Conservation (phyloP, 2,113 vertebrate genomes). For the Salminus brasiliensis region DNA sequence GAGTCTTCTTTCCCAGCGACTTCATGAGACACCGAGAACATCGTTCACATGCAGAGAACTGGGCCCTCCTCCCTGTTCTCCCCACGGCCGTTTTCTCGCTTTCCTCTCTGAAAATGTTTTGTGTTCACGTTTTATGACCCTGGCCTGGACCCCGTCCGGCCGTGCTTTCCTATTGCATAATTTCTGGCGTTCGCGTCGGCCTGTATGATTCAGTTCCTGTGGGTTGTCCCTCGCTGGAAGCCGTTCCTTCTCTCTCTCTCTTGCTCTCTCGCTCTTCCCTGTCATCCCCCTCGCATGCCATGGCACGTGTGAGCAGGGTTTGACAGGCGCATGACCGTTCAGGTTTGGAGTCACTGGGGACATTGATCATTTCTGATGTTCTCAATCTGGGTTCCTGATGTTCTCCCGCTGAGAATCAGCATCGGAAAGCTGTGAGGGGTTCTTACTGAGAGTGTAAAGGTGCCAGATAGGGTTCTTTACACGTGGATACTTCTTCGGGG, state of each 20-base stretch:
- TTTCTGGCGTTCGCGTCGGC: not conserved
- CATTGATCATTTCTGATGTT: not conserved
- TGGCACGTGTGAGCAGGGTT: slow-evolving; percentile 38
- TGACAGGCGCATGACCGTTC: not conserved
- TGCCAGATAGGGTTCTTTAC: too few species aligned
- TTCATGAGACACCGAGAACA: not conserved
- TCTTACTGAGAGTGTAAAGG: too few species aligned
- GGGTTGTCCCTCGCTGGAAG: slow-evolving; percentile 29
- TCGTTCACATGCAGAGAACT: not conserved
- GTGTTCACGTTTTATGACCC: slow-evolving; percentile 23
- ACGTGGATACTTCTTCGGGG: too few species aligned
- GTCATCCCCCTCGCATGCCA: slow-evolving; percentile 37
- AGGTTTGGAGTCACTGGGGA: not conserved
- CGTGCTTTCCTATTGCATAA: slow-evolving; percentile 18
- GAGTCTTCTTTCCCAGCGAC: slow-evolving; percentile 9
- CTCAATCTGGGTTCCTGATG: too few species aligned
- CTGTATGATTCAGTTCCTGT: slow-evolving; percentile 50
- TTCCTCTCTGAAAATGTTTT: slow-evolving; percentile 9
- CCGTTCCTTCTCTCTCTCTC: slow-evolving; percentile 2
- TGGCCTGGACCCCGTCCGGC: not conserved
- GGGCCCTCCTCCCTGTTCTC: not conserved
- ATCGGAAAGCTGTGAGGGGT: too few species aligned
- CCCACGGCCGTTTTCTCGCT: not conserved
- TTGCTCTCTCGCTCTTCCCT: slow-evolving; percentile 8
- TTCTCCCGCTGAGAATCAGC: too few species aligned